Base-by-base conservation (phyloP, 2,797 vertebrate species). In the Hippopotamyrus pictus region DNA sequence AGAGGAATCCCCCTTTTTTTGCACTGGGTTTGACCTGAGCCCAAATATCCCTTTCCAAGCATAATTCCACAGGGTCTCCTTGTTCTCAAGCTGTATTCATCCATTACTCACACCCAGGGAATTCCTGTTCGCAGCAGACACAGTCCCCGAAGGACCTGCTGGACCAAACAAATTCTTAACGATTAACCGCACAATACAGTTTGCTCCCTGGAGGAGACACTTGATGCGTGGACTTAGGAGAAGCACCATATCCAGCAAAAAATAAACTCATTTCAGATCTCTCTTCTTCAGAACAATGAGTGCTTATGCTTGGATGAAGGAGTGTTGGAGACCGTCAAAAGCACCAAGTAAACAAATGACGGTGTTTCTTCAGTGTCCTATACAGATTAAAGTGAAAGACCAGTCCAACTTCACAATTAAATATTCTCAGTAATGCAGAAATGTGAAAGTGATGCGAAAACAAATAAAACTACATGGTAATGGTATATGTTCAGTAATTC, bases 21-120 rank as follows among this genome's bases (percentile, higher is more conserved):
- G 86, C 86, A 57, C 29, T 59, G 87, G 57, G 57, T 88, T 88
- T 88, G 87, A 65, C 57, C 59, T 88, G 50, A 65, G 57, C 59
- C 87, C 87, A 65, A 88, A 65, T 48, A 25, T 65, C 87, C n/a
- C 48, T 22, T 88, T 44, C 57, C 86, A 88, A 88, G 57, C 22
- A 53, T 53, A 86, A 53, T 51, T 8, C 33, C 17, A 53, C 22
- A 87, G 5, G 59, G 19, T 88, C 41, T 65, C 57, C 57, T 33
- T 65, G n/a, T 88, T 46, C 44, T 46, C 41, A 88, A 37, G 44
- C 9, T n/a, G 12, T 50, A 51, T 48, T 50, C 19, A 48, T 85
- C 44, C 22, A 85, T 51, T 44, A 37, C 85, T 57, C 19, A 25
- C 59, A 88, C 57, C 44, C n/a, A 65, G 62, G 57, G 62, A 46